phyloP scores from a whole-genome alignment of 2,797 vertebrate species.

The Sebastolobus alascanus region DNA sequence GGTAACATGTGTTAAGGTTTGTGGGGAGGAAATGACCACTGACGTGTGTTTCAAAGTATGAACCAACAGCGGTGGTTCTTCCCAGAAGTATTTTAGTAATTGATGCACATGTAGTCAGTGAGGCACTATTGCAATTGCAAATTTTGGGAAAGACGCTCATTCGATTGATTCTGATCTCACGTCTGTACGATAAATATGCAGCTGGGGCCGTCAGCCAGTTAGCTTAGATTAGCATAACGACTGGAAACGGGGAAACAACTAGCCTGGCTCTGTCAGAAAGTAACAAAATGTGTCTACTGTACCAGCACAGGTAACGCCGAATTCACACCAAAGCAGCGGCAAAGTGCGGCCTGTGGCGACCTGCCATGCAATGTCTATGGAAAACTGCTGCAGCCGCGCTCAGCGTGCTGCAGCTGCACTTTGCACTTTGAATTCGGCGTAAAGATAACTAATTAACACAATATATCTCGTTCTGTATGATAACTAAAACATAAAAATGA shows the following conservation, averaged over 20 bases:
- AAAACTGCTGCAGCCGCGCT: too few species aligned
- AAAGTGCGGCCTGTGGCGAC: too few species aligned
- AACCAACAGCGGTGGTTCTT: background rate
- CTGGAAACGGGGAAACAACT: background rate
- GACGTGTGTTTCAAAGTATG: background rate
- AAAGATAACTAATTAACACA: background rate
- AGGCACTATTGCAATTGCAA: background rate
- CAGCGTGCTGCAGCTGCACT: too few species aligned
- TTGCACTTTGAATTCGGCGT: too few species aligned
- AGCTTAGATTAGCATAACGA: background rate
- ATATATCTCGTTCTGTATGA: background rate
- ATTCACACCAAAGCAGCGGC: too few species aligned
- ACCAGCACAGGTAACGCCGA: background rate
- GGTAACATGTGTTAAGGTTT: constrained; percentile 41
- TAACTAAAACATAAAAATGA: background rate
- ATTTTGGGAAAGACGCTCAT: background rate
- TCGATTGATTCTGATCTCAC: background rate
- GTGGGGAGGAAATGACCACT: constrained; percentile 22
- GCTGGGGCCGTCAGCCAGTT: background rate
- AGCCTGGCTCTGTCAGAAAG: background rate
- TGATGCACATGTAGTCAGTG: background rate
- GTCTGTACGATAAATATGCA: background rate
- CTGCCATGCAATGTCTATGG: too few species aligned
- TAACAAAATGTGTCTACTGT: background rate
- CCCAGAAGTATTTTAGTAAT: constrained; percentile 1